phyloP scores from a whole-genome alignment of 1,140 invertebrate genomes.

The Sminthurinus signatus region DNA sequence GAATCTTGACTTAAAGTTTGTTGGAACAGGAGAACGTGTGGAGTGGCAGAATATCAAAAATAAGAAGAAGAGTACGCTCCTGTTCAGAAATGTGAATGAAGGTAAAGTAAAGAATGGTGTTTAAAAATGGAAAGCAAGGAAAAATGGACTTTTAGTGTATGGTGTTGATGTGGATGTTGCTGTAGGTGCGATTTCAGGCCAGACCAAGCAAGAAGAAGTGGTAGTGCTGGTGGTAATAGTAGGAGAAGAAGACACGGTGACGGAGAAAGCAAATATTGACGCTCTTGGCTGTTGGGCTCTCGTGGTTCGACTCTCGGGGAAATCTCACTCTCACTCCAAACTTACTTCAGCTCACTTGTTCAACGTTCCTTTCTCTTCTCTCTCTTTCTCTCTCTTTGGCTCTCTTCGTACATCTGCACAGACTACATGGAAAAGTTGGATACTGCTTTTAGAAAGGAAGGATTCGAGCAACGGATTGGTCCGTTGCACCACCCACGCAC shows the following conservation, averaged over 20 bases:
- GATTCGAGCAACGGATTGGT: no score
- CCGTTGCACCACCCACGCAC: slow-evolving; percentile 5
- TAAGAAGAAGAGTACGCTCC: no score
- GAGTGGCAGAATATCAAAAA: no score
- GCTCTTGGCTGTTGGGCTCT: slow-evolving; percentile 6
- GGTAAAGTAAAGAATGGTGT: no score
- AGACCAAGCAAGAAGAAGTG: not conserved
- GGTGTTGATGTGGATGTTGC: not conserved
- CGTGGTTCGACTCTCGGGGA: not conserved
- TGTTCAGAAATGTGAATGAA: no score
- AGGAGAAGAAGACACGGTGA: not conserved
- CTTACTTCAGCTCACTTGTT: no score
- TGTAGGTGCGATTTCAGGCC: no score
- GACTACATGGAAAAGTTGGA: no score
- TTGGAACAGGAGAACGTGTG: no score
- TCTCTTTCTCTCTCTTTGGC: not conserved
- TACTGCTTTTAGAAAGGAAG: no score
- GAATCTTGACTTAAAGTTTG: no score
- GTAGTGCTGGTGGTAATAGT: not conserved
- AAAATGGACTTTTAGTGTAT: not conserved
- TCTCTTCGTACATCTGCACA: not conserved
- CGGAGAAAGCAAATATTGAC: slow-evolving; percentile 15
- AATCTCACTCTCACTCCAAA: no score
- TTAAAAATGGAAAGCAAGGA: not conserved
- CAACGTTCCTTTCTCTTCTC: not conserved